Evolutionary conservation across 2,888 invertebrate genomes (phyloP), one percentile per base, ranked within the genome.

Genomic region (Cabera pusaria): DNA sequence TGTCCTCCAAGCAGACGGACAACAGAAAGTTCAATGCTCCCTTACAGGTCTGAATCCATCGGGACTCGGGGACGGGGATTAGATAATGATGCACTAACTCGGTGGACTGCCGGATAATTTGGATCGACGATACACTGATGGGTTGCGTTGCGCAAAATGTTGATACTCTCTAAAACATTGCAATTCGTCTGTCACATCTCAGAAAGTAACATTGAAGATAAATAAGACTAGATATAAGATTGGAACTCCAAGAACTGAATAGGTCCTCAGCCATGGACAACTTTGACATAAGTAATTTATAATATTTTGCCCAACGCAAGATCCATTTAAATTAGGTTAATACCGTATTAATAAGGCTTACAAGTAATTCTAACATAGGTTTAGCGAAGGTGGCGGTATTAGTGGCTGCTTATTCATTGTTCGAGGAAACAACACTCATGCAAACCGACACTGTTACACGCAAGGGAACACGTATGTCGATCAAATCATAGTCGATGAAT

Each of bases 21-120:
- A 69, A 52, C 61, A 76, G 71, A 63, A 71, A 67, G 61, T 57
- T 59, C 52, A 72, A 74, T 35, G 71, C 54, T 44, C 81, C 77
- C 23, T 56, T 79, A 34, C 85, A 87, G 86, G 86, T 87, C 62
- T 71, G 82, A 68, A 29, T 90, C 29, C 65, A 76, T 36, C 71
- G 74, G 12, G 34, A 23, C 12, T 26, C 29, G 22, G 36, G 39
- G 38, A 35, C 20, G 36, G 39, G 38, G 33, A 48, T 28, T 44
- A 45, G 44, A 46, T 45, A 47, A 41, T 31, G 36, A n/a, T 10
- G 50, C 59, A 63, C 64, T 65, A 65, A 66, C 59, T 29, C 42
- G 26, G 34, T 16, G 34, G n/a, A n/a, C n/a, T n/a, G n/a, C n/a
- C n/a, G n/a, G n/a, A n/a, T n/a, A n/a, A n/a, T n/a, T n/a, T n/a